Conservation (phyloP, 2,888 invertebrate species). For the Cryptocephalus moraei region DNA sequence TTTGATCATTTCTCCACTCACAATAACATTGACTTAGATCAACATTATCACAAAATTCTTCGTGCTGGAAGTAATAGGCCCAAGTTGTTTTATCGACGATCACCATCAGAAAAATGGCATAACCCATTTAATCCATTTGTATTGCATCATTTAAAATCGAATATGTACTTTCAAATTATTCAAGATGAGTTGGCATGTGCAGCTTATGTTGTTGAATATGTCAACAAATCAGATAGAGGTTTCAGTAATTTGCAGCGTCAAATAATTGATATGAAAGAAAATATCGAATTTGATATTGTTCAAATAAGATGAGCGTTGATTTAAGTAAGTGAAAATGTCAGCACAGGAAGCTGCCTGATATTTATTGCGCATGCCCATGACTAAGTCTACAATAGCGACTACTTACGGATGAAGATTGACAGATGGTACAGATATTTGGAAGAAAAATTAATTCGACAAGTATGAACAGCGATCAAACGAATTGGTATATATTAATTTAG, state of each 20-base stretch:
- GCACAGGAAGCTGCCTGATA: slow-evolving; percentile 21
- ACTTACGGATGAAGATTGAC: slow-evolving; percentile 27
- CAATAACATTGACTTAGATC: too few relatives aligned
- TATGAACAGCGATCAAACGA: slow-evolving; percentile 32
- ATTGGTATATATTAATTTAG: slow-evolving; percentile 27
- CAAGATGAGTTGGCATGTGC: slow-evolving; percentile 36
- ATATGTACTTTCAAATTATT: too few relatives aligned
- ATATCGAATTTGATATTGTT: slow-evolving; percentile 1
- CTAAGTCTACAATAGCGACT: slow-evolving; percentile 22
- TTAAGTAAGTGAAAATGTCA: neutral
- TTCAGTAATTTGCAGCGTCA: neutral
- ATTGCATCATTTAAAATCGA: too few relatives aligned
- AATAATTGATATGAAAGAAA: neutral
- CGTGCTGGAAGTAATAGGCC: too few relatives aligned
- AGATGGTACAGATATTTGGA: slow-evolving; percentile 35
- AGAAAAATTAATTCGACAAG: slow-evolving; percentile 33
- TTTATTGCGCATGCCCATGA: slow-evolving; percentile 35
- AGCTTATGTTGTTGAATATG: slow-evolving; percentile 31
- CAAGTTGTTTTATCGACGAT: too few relatives aligned
- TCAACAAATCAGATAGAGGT: slow-evolving; percentile 29
- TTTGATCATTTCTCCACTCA: too few relatives aligned
- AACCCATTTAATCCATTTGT: too few relatives aligned
- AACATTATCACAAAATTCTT: too few relatives aligned
- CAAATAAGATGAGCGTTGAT: slow-evolving; percentile 2
- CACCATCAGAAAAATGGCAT: too few relatives aligned